Conservation (phyloP, 2,797 vertebrate species). For the Spondyliosoma cantharus region DNA sequence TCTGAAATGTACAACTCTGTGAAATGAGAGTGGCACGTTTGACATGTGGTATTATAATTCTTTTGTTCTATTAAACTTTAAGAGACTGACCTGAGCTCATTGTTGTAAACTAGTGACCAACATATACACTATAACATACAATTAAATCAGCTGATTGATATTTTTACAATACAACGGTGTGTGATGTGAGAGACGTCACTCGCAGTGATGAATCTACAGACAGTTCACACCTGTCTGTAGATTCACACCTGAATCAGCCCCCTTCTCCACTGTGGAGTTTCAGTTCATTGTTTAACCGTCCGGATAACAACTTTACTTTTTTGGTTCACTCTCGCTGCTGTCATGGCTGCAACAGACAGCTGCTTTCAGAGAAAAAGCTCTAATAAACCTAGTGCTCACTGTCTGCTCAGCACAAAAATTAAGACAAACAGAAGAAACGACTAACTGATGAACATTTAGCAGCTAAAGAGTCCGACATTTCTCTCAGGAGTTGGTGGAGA, state of each 20-base stretch:
- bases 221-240: neutral
- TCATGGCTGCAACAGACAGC: neutral
- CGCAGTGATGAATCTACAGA: neutral
- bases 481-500: neutral
- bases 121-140: too few species aligned
- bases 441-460: neutral
- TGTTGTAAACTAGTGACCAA: too few species aligned
- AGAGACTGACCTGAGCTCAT: too few species aligned
- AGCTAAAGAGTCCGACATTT: neutral
- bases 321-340: neutral
- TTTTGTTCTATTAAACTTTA: neutral
- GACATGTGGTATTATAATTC: neutral
- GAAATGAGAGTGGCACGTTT: neutral
- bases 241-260: neutral
- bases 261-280: neutral
- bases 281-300: neutral
- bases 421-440: neutral
- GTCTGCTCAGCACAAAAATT: neutral
- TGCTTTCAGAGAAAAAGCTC: neutral
- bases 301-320: neutral
- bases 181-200: neutral
- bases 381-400: neutral
- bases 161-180: neutral
- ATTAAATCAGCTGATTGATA: too few species aligned
- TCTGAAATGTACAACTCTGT: constrained; percentile 22